Conservation (phyloP, 2,797 vertebrate species). For the Limnodromus scolopaceus region DNA sequence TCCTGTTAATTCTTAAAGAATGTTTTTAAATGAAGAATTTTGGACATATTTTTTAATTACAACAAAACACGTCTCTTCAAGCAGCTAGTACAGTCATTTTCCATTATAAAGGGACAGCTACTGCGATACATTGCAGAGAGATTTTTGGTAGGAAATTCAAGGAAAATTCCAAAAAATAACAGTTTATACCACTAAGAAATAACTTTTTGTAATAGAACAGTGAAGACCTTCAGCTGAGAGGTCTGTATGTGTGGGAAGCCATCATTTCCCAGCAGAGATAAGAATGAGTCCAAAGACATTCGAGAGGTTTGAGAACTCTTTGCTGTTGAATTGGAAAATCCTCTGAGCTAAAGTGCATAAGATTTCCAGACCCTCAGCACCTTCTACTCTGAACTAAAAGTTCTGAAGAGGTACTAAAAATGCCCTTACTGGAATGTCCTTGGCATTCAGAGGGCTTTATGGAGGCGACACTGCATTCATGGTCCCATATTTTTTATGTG, state of each 20-base stretch:
- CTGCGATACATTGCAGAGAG: neutral
- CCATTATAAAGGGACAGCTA: neutral
- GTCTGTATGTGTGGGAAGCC: neutral
- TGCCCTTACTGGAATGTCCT: neutral
- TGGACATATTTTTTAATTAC: neutral
- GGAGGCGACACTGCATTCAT: neutral
- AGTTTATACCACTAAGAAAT: neutral
- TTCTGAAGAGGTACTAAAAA: constrained; percentile 9
- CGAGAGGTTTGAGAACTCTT: neutral
- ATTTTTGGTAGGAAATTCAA: neutral
- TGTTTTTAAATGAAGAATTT: neutral
- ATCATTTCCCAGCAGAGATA: constrained; percentile 11
- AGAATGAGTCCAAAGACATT: neutral
- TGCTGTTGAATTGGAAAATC: neutral
- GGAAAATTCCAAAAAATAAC: neutral
- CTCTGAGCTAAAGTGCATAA: neutral
- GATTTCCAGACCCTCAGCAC: neutral
- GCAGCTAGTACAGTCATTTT: neutral
- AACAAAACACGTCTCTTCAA: neutral
- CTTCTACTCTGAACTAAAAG: neutral
- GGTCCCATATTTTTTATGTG: neutral
- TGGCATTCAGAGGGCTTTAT: neutral
- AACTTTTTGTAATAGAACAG: neutral
- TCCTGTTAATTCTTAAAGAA: neutral
- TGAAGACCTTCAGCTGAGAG: neutral